Evolutionary conservation across 2,113 vertebrate species (phyloP).

Genomic region (Lipophrys pholis): DNA sequence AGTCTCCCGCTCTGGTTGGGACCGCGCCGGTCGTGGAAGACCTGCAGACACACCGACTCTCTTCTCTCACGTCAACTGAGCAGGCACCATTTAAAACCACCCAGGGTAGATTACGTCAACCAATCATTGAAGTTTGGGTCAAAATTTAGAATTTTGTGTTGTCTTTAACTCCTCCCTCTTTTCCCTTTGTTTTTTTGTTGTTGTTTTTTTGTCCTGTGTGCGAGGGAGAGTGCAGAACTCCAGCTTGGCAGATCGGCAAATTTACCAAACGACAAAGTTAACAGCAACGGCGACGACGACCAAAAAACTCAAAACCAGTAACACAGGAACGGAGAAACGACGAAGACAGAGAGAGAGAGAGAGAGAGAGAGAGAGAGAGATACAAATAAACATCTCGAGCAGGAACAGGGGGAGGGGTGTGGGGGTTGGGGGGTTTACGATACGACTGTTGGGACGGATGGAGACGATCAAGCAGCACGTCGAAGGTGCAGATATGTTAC

Average conservation of each 20-base stretch:
- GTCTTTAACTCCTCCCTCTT: slow-evolving; percentile 47
- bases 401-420: neutral
- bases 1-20: slow-evolving; percentile 65
- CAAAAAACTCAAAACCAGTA: slow-evolving; percentile 62
- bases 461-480: slow-evolving; percentile 68
- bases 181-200: slow-evolving; percentile 20
- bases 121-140: slow-evolving; percentile 66
- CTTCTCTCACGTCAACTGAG: slow-evolving; percentile 53
- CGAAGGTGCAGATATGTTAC: slow-evolving; percentile 76
- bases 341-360: no score
- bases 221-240: slow-evolving; percentile 73
- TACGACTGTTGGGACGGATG: slow-evolving; percentile 51
- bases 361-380: slow-evolving; percentile 49
- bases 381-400: slow-evolving; percentile 70
- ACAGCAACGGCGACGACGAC: slow-evolving; percentile 61
- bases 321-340: slow-evolving; percentile 66
- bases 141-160: slow-evolving; percentile 51
- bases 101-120: slow-evolving; percentile 60
- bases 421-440: slow-evolving; percentile 16
- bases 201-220: slow-evolving; percentile 16
- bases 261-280: slow-evolving; percentile 68
- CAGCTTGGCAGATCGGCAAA: slow-evolving; percentile 75
- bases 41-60: no score
- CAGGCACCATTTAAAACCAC: slow-evolving; percentile 73
- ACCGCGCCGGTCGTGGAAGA: slow-evolving; percentile 78